Evolutionary conservation across 2,797 vertebrate genomes (phyloP).

Genomic region (Falco biarmicus): DNA sequence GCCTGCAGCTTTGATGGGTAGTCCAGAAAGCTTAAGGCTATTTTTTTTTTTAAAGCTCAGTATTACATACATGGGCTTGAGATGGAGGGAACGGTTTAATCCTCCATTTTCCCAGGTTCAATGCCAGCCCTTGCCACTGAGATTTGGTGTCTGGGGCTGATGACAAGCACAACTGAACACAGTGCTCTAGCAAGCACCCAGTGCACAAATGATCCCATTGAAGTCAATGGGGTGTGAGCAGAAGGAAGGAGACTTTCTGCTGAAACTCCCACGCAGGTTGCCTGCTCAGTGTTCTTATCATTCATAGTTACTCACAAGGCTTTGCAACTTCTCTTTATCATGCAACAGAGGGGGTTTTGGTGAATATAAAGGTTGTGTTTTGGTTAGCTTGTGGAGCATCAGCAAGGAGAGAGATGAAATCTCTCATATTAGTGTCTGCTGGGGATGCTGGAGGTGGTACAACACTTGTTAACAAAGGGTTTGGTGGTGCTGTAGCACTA

Average conservation of each 20-base stretch:
- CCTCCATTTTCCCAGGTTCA: background rate
- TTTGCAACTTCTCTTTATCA: background rate
- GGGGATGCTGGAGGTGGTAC: background rate
- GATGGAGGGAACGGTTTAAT: background rate
- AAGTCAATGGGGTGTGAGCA: background rate
- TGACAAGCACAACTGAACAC: background rate
- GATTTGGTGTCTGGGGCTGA: background rate
- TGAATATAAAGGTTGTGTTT: background rate
- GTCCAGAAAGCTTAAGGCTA: background rate
- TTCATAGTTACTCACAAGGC: background rate
- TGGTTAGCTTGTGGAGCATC: background rate
- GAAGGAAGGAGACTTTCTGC: background rate
- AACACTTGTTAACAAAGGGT: background rate
- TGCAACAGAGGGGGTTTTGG: background rate
- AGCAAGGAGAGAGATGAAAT: background rate
- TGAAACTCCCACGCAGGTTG: background rate
- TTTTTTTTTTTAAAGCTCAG: background rate
- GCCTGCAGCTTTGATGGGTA: background rate
- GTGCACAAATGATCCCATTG: background rate
- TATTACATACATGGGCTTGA: background rate
- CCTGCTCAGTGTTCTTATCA: background rate
- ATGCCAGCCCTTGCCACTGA: background rate
- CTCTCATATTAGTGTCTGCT: background rate
- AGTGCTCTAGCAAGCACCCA: background rate
- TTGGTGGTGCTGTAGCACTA: rapidly evolving